These are phyloP conservation scores for Eumaeus atala DNA, from an alignment of 1,140 invertebrate genomes.

Conservation along the genomic window DNA sequence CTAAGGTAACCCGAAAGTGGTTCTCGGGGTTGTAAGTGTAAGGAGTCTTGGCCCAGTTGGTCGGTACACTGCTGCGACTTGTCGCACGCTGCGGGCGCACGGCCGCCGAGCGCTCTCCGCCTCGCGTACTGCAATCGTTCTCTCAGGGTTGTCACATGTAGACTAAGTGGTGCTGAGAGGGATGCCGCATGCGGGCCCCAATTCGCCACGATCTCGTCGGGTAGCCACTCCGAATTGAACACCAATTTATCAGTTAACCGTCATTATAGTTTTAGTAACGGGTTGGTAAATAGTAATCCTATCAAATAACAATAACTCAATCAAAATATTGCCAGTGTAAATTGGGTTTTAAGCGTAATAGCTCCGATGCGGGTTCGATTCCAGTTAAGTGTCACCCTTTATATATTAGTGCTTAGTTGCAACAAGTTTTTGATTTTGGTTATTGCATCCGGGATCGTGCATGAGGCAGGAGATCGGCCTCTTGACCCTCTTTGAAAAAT, in stretches of 20 bases:
- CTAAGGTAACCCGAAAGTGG: too few species aligned
- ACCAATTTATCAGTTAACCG: slow-evolving; percentile 47
- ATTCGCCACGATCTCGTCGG: slow-evolving; percentile 34
- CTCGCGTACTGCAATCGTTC: not conserved
- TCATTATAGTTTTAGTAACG: slow-evolving; percentile 20
- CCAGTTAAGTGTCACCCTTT: too few species aligned
- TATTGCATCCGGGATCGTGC: too few species aligned
- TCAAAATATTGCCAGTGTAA: not conserved
- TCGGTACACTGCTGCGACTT: too few species aligned
- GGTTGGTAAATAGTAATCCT: slow-evolving; percentile 4
- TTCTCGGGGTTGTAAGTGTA: too few species aligned
- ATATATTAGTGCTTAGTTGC: too few species aligned
- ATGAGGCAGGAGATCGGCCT: too few species aligned
- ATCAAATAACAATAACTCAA: slow-evolving; percentile 7
- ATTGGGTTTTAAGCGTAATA: too few species aligned
- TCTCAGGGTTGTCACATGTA: slow-evolving; percentile 36
- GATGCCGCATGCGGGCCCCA: slow-evolving; percentile 48
- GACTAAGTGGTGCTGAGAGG: slow-evolving; percentile 36
- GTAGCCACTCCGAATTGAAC: slow-evolving; percentile 41
- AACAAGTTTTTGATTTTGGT: too few species aligned
- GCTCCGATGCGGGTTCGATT: not conserved
- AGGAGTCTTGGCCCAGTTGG: too few species aligned
- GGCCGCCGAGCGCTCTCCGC: not conserved
- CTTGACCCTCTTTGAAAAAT: too few species aligned
- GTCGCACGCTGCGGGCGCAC: too few species aligned